These are phyloP conservation scores for Siniperca undulata DNA, from an alignment of 2,797 vertebrate species.

Conservation along the genomic window DNA sequence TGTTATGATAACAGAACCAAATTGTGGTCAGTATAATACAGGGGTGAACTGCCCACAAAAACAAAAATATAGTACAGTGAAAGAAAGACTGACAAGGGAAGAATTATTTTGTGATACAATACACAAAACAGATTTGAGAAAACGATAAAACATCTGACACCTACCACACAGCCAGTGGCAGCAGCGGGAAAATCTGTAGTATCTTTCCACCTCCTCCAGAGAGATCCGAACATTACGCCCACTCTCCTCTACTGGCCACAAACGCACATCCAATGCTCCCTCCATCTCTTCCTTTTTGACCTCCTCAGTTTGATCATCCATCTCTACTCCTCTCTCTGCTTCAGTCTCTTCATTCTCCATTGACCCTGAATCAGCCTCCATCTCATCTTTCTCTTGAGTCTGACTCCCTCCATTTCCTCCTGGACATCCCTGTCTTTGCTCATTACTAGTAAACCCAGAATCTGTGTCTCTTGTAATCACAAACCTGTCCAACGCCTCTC, in stretches of 20 bases:
- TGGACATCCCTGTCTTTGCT: conserved; percentile 1
- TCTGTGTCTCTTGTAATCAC: neutral
- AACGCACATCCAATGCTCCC: conserved; percentile 54
- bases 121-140: neutral
- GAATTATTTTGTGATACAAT: neutral
- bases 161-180: conserved; percentile 84
- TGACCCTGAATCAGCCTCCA: conserved; percentile 3
- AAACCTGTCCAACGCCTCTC: conserved; percentile 38
- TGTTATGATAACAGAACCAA: neutral
- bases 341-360: conserved; percentile 10
- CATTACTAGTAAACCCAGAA: neutral
- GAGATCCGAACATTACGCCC: conserved; percentile 78
- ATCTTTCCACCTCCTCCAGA: conserved; percentile 84
- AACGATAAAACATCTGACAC: conserved; percentile 51
- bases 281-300: conserved; percentile 1
- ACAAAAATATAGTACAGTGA: conserved; percentile 1
- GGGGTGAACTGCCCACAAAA: neutral
- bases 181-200: conserved; percentile 81
- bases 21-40: neutral
- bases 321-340: neutral
- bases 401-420: conserved; percentile 22
- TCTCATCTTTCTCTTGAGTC: conserved; percentile 26
- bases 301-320: conserved; percentile 14
- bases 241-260: conserved; percentile 65
- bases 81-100: neutral